Percentiles rank a stretch among this genome's conserved stretches.
Evolutionary conservation across 2,797 vertebrate genomes (phyloP).

Genomic region (Valencia hispanica): DNA sequence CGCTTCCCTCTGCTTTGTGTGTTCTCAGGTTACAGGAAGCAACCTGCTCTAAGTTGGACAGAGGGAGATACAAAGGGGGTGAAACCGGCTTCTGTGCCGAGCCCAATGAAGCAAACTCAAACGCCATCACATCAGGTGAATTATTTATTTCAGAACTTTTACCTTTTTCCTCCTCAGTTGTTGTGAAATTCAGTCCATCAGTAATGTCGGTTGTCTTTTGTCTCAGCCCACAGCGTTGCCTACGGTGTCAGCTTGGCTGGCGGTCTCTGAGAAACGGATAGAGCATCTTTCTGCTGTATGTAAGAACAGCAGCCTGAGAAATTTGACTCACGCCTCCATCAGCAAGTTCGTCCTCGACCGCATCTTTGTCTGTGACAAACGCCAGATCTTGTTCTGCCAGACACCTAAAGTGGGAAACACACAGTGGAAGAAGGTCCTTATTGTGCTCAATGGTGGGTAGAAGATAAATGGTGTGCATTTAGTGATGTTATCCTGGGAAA

Average conservation of each 20-base stretch:
- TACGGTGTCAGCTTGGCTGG: constrained; percentile 67
- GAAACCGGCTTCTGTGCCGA: constrained; percentile 51
- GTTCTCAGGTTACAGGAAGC: constrained; percentile 83
- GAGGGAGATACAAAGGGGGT: constrained; percentile 74
- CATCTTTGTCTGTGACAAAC: constrained; percentile 97
- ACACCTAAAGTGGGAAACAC: constrained; percentile 99
- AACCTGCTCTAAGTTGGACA: constrained; percentile 82
- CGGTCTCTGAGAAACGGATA: constrained; percentile 80
- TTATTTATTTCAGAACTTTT: background rate
- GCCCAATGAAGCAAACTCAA: constrained; percentile 67
- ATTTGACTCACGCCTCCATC: constrained; percentile 88
- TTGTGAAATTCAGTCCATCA: no score
- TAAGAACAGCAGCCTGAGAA: constrained; percentile 85
- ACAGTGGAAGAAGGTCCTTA: constrained; percentile 99
- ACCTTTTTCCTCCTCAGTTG: background rate
- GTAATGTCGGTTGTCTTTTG: no score
- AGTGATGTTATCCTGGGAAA: no score
- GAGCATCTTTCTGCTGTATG: constrained; percentile 87
- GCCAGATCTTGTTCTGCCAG: constrained; percentile 98
- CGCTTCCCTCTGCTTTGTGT: background rate
- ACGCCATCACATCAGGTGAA: constrained; percentile 81
- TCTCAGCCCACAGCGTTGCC: constrained; percentile 61
- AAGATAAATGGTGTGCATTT: background rate
- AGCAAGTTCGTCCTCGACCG: constrained; percentile 95
- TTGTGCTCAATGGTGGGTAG: constrained; percentile 92